Conservation (phyloP, 64 coral and sea anemone species). For the Exaiptasia diaphana region DNA sequence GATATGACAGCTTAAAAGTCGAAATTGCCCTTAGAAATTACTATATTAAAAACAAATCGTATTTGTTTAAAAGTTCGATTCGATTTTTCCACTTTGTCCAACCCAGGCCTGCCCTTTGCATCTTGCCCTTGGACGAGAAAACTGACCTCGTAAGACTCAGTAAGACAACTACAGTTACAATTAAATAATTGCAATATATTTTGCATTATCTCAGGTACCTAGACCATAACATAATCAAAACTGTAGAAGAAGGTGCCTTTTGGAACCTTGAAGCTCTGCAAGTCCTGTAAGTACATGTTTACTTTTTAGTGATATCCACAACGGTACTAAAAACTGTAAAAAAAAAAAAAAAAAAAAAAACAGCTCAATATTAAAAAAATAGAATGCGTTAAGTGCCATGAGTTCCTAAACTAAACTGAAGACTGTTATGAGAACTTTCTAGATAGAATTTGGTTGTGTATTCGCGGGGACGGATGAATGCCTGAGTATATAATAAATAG, state of each 20-base stretch:
- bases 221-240: slow-evolving; percentile 14
- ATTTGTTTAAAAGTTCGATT: neutral
- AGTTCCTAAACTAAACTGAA: neutral
- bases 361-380: neutral
- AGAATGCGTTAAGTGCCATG: neutral
- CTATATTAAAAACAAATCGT: neutral
- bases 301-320: neutral
- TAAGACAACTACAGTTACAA: too few relatives aligned
- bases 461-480: neutral
- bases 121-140: too few relatives aligned
- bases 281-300: neutral
- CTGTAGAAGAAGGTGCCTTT: slow-evolving; percentile 1
- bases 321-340: neutral
- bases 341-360: neutral
- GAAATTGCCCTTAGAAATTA: neutral
- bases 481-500: neutral
- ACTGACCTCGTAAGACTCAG: too few relatives aligned
- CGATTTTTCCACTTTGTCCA: too few relatives aligned
- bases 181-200: neutral
- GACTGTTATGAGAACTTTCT: neutral
- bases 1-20: too few relatives aligned
- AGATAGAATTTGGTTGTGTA: neutral
- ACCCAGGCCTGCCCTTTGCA: too few relatives aligned
- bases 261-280: neutral
- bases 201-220: neutral